Conservation (phyloP, 2,888 invertebrate species). For the Coleophora deauratella region DNA sequence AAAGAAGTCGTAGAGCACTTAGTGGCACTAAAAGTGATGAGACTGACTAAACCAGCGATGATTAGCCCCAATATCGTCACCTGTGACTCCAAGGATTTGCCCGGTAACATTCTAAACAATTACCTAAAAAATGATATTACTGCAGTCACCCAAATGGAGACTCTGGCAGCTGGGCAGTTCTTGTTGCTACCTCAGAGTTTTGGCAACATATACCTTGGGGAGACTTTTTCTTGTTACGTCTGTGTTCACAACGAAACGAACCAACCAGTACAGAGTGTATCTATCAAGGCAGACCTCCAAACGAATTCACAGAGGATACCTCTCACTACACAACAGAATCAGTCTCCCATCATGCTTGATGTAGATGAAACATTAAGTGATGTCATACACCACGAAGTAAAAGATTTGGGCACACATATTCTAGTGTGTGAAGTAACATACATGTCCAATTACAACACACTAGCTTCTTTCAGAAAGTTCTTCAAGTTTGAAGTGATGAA, state of each 20-base stretch:
- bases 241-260: constrained; percentile 97
- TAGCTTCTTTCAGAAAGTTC: constrained; percentile 94
- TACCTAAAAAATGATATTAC: constrained; percentile 88
- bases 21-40: constrained; percentile 88
- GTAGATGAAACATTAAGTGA: constrained; percentile 93
- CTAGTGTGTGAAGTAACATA: constrained; percentile 98
- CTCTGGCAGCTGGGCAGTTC: constrained; percentile 90
- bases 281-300: constrained; percentile 94
- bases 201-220: constrained; percentile 97
- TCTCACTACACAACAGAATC: constrained; percentile 82
- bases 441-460: constrained; percentile 80
- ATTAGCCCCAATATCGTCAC: constrained; percentile 87
- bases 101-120: constrained; percentile 85
- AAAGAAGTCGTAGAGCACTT: constrained; percentile 77
- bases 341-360: constrained; percentile 74
- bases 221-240: constrained; percentile 98
- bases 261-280: constrained; percentile 86
- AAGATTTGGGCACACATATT: constrained; percentile 98
- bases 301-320: constrained; percentile 92
- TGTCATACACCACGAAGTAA: constrained; percentile 99
- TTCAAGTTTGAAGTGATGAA: constrained; percentile 99
- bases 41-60: constrained; percentile 92
- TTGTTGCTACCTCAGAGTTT: constrained; percentile 96
- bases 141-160: constrained; percentile 86
- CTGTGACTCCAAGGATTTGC: constrained; percentile 89